Percentiles rank a stretch among this genome's conserved stretches.
Evolutionary conservation across 1,140 invertebrate genomes (phyloP).

Genomic region (Araneus ventricosus): DNA sequence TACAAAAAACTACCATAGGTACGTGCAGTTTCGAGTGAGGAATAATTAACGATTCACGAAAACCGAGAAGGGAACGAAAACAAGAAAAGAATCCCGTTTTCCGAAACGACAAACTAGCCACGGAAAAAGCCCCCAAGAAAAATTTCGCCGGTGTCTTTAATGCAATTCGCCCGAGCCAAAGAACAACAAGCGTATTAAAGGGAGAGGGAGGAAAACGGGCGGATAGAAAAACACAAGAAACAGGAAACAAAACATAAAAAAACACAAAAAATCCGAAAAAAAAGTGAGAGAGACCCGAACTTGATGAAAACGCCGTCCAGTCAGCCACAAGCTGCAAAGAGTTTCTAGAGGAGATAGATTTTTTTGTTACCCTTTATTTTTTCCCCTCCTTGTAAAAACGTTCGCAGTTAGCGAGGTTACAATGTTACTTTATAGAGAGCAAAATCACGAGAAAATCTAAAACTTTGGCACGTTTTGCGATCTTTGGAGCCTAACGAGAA

Average conservation of each 20-base stretch:
- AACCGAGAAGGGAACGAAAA: slow-evolving; percentile 39
- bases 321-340: slow-evolving; percentile 47
- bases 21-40: slow-evolving; percentile 47
- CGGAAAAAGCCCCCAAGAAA: slow-evolving; percentile 42
- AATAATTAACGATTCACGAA: slow-evolving; percentile 66
- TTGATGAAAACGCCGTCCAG: slow-evolving; percentile 20
- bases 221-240: slow-evolving; percentile 21
- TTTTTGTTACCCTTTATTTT: background rate
- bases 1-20: background rate
- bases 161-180: slow-evolving; percentile 61
- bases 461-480: slow-evolving; percentile 71
- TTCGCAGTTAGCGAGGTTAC: slow-evolving; percentile 53
- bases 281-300: background rate
- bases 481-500: slow-evolving; percentile 63
- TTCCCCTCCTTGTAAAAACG: background rate
- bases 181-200: slow-evolving; percentile 52
- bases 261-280: background rate
- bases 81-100: slow-evolving; percentile 41
- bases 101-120: slow-evolving; percentile 42
- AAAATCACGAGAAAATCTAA: slow-evolving; percentile 73
- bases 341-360: slow-evolving; percentile 53
- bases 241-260: slow-evolving; percentile 31
- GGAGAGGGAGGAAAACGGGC: slow-evolving; percentile 9
- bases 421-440: slow-evolving; percentile 71
- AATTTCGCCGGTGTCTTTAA: slow-evolving; percentile 60